Base-by-base conservation (phyloP, 2,888 invertebrate species). In the Drosophila kanekoi region DNA sequence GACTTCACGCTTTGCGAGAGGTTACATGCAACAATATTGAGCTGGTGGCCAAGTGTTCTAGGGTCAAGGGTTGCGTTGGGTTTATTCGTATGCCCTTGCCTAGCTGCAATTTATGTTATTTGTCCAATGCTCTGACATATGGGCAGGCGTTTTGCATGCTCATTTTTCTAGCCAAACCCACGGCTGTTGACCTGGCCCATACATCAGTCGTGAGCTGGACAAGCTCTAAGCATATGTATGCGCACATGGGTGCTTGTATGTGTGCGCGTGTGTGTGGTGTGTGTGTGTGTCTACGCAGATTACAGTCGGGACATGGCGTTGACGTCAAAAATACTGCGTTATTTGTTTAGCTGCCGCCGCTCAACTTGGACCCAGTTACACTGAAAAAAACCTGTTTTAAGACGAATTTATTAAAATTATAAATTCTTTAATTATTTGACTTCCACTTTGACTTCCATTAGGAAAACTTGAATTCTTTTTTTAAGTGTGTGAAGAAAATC, bases 61-160 rank as follows among this genome's bases (percentile, higher is more conserved):
- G 23, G 69, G 23, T 75, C 62, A 75, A 59, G 18, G 37, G 18
- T 28, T 32, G 13, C 16, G n/a, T 2, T 13, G 28, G n/a, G 18
- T 10, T 20, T 14, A 28, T 28, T 28, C 40, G 47, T 45, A 61
- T 56, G 61, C 14, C 14, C 58, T 70, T 52, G 67, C 66, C 68
- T 51, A 59, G 41, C 52, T 58, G 70, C 86, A 74, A 88, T 87
- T 83, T 79, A 87, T 77, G 86, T 79, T 85, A 87, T 87, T 83
- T 88, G 72, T 77, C 70, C 64, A 63, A 71, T 64, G 67, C 72
- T 63, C 70, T 87, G 83, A 83, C 86, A 87, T 82, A 87, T 87
- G 83, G 80, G 68, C 77, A 60, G 65, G 63, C 79, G 66, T 81
- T 81, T 69, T 81, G 78, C 78, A 53, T 64, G 72, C 81, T 81